Base-by-base conservation (phyloP, 92 coral and sea anemone genomes). In the Plumapathes pennacea region DNA sequence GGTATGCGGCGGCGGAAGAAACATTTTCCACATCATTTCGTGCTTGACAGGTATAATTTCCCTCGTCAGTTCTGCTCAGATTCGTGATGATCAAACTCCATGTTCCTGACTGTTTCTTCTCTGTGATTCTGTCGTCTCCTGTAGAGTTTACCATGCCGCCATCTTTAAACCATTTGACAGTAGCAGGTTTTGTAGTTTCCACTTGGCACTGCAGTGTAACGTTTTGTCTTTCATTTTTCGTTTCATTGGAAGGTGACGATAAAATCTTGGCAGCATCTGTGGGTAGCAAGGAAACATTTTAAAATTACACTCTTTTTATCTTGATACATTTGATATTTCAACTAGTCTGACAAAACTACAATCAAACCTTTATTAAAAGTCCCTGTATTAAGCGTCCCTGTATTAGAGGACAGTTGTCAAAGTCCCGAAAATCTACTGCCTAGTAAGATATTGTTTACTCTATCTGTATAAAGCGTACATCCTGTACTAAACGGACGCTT, bases 181-280 rank as follows among this genome's bases (percentile, higher is more conserved):
- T 17, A 7, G 82, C 42, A 22, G 82, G 82, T 18, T 64, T 61
- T 12, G 74, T 74, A n/a, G n/a, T n/a, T 3, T 41, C 48, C 2
- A 65, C 42, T 5, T 15, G 26, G 23, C 84, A 77, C 28, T 9
- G 28, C 8, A 77, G 54, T 25, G 48, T 49, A 4, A 68, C 76
- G 36, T 36, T 49, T 31, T 67, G 41, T 1, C 28, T 42, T 20
- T 65, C 73, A 23, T 51, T 36, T 19, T 10, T 3, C n/a, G 73
- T 65, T 4, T 11, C 62, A 24, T 65, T 52, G 8, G 32, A 38
- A 15, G 70, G 70, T 5, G 57, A 48, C 0, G 34, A n/a, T 1
- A 50, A 39, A 40, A 65, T 38, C 14, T 13, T 25, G 9, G 73
- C 32, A 10, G 62, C 61, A 65, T 51, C 73, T 65, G 49, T 26